These are phyloP conservation scores for Siphamia tubifer DNA, from an alignment of 2,113 vertebrate genomes.

Conservation along the genomic window DNA sequence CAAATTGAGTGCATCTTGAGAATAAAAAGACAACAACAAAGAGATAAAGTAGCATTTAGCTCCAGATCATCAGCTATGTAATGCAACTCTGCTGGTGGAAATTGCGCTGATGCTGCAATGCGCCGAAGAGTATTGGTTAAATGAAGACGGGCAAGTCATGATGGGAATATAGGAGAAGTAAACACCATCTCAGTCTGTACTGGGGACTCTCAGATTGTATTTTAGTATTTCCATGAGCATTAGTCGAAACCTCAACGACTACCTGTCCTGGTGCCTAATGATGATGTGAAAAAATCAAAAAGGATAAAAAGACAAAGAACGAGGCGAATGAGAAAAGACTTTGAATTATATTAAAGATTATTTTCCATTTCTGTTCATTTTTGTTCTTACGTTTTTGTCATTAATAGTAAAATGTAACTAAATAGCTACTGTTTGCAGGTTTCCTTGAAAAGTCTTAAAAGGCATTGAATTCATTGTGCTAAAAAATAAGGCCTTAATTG, in stretches of 20 bases:
- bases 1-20: slow-evolving; percentile 19
- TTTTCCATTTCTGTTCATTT: neutral
- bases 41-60: slow-evolving; percentile 36
- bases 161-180: slow-evolving; percentile 43
- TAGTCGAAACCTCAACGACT: slow-evolving; percentile 2
- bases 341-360: no score
- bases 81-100: slow-evolving; percentile 12
- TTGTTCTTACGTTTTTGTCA: neutral
- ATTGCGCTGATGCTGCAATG: slow-evolving; percentile 18
- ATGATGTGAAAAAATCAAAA: neutral
- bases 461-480: no score
- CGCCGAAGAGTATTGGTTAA: slow-evolving; percentile 19
- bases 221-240: slow-evolving; percentile 7
- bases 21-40: slow-evolving; percentile 18
- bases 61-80: slow-evolving; percentile 23
- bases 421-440: no score
- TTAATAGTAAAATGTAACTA: no score
- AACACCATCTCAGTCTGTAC: slow-evolving; percentile 2
- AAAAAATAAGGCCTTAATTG: no score
- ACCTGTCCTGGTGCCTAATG: slow-evolving; percentile 2
- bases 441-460: no score
- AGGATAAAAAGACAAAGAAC: neutral
- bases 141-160: slow-evolving; percentile 39
- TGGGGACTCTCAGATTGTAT: neutral
- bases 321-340: neutral